phyloP scores from a whole-genome alignment of 2,797 vertebrate genomes.

The Chelon labrosus region DNA sequence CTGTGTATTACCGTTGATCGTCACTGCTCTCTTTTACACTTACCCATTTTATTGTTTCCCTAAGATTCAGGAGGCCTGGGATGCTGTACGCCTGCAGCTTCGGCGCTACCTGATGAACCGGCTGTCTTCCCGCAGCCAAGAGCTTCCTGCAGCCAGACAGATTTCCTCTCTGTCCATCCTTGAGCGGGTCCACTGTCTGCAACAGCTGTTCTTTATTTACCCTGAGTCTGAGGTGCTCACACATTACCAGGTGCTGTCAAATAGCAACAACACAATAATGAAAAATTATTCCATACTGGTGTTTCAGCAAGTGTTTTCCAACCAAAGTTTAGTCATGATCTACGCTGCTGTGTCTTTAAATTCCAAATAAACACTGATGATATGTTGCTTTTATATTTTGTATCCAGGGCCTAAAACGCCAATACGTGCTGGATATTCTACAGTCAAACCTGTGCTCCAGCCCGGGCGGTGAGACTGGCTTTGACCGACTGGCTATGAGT shows the following conservation, averaged over 20 bases:
- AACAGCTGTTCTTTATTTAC: constrained; percentile 91
- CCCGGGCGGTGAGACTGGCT: constrained; percentile 83
- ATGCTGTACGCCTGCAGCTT: constrained; percentile 89
- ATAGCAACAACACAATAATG: neutral
- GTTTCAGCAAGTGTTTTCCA: neutral
- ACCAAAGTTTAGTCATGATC: neutral
- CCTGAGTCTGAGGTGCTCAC: constrained; percentile 89
- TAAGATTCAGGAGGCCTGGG: constrained; percentile 89
- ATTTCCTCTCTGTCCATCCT: constrained; percentile 63
- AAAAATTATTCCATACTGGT: neutral
- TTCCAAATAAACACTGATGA: neutral
- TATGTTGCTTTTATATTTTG: constrained; percentile 12
- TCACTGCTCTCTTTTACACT: neutral
- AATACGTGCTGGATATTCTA: constrained; percentile 83
- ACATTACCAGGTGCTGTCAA: constrained; percentile 84
- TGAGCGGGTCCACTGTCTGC: constrained; percentile 86
- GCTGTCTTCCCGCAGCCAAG: constrained; percentile 69
- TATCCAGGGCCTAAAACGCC: constrained; percentile 84
- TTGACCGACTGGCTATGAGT: constrained; percentile 83
- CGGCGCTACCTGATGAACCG: constrained; percentile 88
- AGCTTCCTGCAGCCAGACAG: constrained; percentile 16
- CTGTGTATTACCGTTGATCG: neutral
- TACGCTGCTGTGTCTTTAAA: neutral
- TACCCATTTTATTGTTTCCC: constrained; percentile 1
- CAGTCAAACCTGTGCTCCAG: constrained; percentile 80